Percentiles rank a stretch among this genome's conserved stretches.
Conservation (phyloP, 2,113 vertebrate genomes). For the Pterophyllum scalare region DNA sequence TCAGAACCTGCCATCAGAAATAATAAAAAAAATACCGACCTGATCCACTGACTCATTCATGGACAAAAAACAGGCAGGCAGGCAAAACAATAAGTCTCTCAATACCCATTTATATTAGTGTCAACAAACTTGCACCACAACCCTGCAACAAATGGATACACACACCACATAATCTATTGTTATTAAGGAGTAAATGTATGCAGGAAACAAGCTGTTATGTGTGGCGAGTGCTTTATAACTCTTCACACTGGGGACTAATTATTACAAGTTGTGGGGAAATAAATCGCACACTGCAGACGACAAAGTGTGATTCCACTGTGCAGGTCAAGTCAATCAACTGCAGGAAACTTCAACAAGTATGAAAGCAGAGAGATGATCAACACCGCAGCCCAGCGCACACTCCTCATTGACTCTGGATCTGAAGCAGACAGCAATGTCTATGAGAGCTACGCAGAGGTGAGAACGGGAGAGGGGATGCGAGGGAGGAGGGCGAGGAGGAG, state of each 20-base stretch:
- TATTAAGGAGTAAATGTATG: conserved; percentile 10
- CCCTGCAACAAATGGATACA: conserved; percentile 11
- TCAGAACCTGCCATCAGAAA: conserved; percentile 37
- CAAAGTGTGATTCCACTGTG: conserved; percentile 22
- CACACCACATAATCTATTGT: background rate
- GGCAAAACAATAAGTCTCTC: conserved; percentile 41
- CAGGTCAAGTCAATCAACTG: conserved; percentile 70
- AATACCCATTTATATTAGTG: conserved; percentile 45
- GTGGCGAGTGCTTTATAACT: conserved; percentile 3
- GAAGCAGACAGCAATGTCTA: conserved; percentile 76
- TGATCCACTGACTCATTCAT: conserved; percentile 42
- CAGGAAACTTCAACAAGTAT: conserved; percentile 74
- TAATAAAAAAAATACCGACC: conserved; percentile 63
- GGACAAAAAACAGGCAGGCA: conserved; percentile 45
- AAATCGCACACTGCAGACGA: conserved; percentile 11
- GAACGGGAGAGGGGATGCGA: conserved; percentile 51
- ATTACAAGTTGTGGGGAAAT: background rate
- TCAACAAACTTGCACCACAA: conserved; percentile 31
- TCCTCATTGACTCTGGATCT: conserved; percentile 81
- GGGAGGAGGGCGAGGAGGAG: background rate
- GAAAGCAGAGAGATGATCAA: conserved; percentile 77
- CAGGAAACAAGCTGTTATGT: background rate
- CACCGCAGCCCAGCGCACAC: conserved; percentile 64
- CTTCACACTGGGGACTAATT: conserved; percentile 18
- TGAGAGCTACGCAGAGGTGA: conserved; percentile 74